phyloP scores from a whole-genome alignment of 92 coral and sea anemone species.

The Porites lobata region DNA sequence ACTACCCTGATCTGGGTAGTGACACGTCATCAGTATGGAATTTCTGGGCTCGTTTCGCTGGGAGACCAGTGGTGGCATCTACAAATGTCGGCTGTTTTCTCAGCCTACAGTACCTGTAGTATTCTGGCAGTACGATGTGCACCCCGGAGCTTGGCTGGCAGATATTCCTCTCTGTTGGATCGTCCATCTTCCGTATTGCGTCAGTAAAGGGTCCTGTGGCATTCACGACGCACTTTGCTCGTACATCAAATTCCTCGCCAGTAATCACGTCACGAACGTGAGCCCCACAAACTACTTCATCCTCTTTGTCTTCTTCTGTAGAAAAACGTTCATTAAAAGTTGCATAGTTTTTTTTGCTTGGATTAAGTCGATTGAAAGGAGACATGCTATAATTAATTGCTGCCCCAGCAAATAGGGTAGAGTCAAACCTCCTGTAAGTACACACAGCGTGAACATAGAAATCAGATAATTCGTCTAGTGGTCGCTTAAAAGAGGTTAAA shows the following conservation, averaged over 20 bases:
- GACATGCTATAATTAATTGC: too few species aligned
- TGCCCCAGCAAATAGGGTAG: too few species aligned
- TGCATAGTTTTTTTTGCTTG: too few species aligned
- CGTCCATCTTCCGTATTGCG: conserved; percentile 83
- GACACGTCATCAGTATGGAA: too few species aligned
- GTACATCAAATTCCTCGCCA: conserved; percentile 92
- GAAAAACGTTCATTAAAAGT: not conserved
- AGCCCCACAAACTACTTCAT: conserved; percentile 95
- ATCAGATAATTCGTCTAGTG: too few species aligned
- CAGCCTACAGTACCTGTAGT: conserved; percentile 79
- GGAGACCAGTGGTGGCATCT: too few species aligned
- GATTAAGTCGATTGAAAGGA: too few species aligned
- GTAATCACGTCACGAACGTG: conserved; percentile 85
- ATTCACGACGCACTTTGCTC: conserved; percentile 95
- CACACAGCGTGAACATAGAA: too few species aligned
- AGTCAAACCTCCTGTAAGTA: too few species aligned
- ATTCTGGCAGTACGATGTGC: conserved; percentile 92
- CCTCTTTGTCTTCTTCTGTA: conserved; percentile 69
- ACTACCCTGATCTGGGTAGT: too few species aligned
- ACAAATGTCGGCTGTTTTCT: not conserved
- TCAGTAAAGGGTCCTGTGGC: conserved; percentile 99
- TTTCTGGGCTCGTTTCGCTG: too few species aligned
- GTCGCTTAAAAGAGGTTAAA: too few species aligned
- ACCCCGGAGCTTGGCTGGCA: conserved; percentile 98
- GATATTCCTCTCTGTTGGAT: conserved; percentile 69